Base-by-base conservation (phyloP, 2,888 invertebrate genomes). In the Nowickia ferox region DNA sequence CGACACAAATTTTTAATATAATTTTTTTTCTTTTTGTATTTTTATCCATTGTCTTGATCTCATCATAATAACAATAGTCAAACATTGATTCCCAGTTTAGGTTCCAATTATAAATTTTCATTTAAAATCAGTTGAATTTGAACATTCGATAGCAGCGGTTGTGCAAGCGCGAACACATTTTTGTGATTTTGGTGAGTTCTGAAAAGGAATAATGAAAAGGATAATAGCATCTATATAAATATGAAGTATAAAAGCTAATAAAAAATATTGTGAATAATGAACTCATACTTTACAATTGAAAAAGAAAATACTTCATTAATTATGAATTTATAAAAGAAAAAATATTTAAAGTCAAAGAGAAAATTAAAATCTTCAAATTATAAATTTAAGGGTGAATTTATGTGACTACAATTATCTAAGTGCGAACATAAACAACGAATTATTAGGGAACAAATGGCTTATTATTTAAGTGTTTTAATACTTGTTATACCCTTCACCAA, bases 51-150 rank as follows among this genome's bases (percentile, higher is more conserved):
- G 66, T 83, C 83, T 79, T 83, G 79, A 86, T 83, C 72, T 83
- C 76, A 86, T 76, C 69, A 66, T 38, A 55, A 84, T 75, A 65
- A 81, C 59, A 74, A 84, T 82, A 63, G 68, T 57, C 19, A 68
- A 72, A 59, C 86, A 76, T 75, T 83, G 76, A 86, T 83, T 83
- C 61, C 63, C 63, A 76, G 86, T 86, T 77, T 68, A 86, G 30
- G 44, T 82, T 86, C 46, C 11, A 80, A 72, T 68, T 72, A 48
- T 15, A 76, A 76, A 77, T 72, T 75, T 86, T 76, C 61, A 83
- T 72, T 80, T 68, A 83, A 80, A 72, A 68, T 61, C 72, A 86
- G 86, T 86, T 72, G 86, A 68, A 65, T 80, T 86, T 80, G 17
- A 55, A 76, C 79, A 68, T 68, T 80, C 72, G 63, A 38, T 63